phyloP scores from a whole-genome alignment of 2,888 invertebrate species.

The Oligia fasciuncula region DNA sequence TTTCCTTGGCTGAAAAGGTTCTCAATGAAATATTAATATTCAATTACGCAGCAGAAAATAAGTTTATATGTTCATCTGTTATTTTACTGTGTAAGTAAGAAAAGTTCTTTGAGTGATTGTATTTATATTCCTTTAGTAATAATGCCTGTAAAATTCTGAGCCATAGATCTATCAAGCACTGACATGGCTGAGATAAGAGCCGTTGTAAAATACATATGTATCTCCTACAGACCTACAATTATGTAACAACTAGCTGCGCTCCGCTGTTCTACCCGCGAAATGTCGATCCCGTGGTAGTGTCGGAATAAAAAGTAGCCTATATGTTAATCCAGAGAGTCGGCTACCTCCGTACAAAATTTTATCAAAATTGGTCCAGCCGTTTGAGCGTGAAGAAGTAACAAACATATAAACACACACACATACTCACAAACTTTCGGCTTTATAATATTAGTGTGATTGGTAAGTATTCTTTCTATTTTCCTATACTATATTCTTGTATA shows the following conservation, averaged over 20 bases:
- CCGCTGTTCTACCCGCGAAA: too few relatives aligned
- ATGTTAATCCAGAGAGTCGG: too few relatives aligned
- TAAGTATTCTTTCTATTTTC: not conserved
- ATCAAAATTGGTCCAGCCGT: too few relatives aligned
- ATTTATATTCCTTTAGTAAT: constrained; percentile 12
- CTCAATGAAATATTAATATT: constrained; percentile 33
- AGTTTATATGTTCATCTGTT: constrained; percentile 4
- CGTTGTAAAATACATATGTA: constrained; percentile 3
- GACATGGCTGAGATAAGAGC: constrained; percentile 11
- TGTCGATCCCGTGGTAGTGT: too few relatives aligned
- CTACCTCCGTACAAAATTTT: too few relatives aligned
- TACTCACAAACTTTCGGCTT: too few relatives aligned
- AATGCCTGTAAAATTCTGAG: constrained; percentile 3
- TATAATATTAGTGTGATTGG: too few relatives aligned
- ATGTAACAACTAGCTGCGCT: too few relatives aligned
- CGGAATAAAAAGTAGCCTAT: too few relatives aligned
- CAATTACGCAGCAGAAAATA: constrained; percentile 28
- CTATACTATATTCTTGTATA: not conserved
- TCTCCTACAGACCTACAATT: not conserved
- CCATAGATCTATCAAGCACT: constrained; percentile 24
- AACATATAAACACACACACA: too few relatives aligned
- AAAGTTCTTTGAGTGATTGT: constrained; percentile 13
- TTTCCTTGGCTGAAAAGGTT: constrained; percentile 21
- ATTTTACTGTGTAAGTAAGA: constrained; percentile 12
- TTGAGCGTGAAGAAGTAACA: too few relatives aligned